These are phyloP conservation scores for Leiothrix lutea DNA, from an alignment of 2,113 vertebrate genomes.

Conservation along the genomic window DNA sequence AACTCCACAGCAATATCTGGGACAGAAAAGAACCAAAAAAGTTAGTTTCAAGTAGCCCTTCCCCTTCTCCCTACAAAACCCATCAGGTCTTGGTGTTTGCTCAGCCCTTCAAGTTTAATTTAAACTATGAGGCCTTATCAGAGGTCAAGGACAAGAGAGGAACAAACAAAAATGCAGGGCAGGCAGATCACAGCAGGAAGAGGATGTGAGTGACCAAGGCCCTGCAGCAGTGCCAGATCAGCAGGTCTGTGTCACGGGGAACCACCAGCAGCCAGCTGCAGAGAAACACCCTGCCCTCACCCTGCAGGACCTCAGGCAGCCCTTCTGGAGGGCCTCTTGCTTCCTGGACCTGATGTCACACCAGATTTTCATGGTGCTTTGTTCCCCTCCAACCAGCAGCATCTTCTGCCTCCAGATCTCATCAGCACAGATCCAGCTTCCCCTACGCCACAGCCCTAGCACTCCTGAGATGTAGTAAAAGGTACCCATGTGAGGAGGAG, in stretches of 20 bases:
- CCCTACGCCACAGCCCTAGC: background rate
- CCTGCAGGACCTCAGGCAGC: background rate
- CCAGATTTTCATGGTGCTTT: background rate
- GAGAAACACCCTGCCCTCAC: background rate
- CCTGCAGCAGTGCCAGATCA: background rate
- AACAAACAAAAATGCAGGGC: background rate
- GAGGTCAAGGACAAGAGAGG: background rate
- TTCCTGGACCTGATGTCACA: background rate
- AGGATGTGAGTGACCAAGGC: background rate
- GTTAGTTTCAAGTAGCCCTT: background rate
- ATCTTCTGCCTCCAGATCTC: background rate
- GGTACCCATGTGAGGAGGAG: fast-evolving
- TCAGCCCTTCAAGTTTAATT: background rate
- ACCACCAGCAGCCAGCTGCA: background rate
- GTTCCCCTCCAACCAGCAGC: background rate
- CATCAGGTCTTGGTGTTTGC: background rate
- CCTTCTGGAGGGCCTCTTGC: background rate
- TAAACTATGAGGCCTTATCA: background rate
- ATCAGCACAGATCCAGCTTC: background rate
- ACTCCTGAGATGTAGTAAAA: fast-evolving
- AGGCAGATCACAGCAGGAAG: background rate
- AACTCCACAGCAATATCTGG: slow-evolving; percentile 96
- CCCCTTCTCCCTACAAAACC: background rate
- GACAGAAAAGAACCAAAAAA: background rate
- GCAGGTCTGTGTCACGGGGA: background rate